Percentiles rank a stretch among this genome's conserved stretches.
phyloP scores from a whole-genome alignment of 2,888 invertebrate genomes.

The Agrypnus murinus region DNA sequence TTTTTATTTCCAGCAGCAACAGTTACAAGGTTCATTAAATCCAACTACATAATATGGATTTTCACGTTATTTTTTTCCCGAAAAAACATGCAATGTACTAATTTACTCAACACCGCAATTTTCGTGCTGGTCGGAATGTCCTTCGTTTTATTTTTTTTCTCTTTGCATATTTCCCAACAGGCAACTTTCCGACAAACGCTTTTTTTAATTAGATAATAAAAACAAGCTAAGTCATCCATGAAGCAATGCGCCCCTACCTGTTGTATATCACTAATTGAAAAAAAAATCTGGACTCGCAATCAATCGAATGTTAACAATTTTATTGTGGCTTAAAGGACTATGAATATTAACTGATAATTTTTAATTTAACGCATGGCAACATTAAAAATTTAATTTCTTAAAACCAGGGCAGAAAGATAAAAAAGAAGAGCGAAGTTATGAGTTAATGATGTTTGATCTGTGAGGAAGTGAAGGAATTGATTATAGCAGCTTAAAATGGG shows the following conservation, averaged over 20 bases:
- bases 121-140: background rate
- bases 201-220: constrained; percentile 24
- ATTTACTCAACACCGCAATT: constrained; percentile 15
- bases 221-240: constrained; percentile 13
- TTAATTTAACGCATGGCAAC: background rate
- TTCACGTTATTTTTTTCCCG: background rate
- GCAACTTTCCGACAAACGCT: background rate
- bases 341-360: background rate
- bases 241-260: constrained; percentile 11
- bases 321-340: background rate
- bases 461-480: background rate
- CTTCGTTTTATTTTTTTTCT: constrained; percentile 23
- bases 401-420: too few relatives aligned
- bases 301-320: background rate
- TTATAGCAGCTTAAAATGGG: constrained; percentile 23
- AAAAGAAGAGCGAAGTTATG: too few relatives aligned
- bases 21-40: background rate
- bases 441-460: too few relatives aligned
- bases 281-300: background rate
- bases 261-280: constrained; percentile 19
- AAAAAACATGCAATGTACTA: constrained; percentile 8
- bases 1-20: too few relatives aligned
- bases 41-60: background rate
- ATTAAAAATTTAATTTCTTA: too few relatives aligned
- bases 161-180: too few relatives aligned